These are phyloP conservation scores for Larimichthys polyactis DNA, from an alignment of 2,113 vertebrate genomes.

Conservation along the genomic window DNA sequence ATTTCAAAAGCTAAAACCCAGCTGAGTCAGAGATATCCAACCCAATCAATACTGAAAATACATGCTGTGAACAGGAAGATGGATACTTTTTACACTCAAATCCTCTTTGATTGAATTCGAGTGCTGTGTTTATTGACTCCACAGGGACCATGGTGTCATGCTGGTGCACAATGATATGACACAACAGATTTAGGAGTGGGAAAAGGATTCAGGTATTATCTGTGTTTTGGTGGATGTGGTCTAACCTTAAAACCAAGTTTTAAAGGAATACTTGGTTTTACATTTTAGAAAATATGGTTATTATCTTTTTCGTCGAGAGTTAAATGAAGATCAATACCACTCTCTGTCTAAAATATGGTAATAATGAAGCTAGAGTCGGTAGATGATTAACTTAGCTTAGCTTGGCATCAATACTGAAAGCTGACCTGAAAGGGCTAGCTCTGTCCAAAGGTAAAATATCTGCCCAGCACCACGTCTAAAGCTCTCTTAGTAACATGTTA, in stretches of 20 bases:
- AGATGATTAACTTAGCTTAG: background rate
- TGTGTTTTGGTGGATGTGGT: background rate
- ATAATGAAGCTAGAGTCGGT: background rate
- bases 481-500: background rate
- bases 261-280: background rate
- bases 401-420: background rate
- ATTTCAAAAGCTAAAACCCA: background rate
- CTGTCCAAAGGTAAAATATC: background rate
- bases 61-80: background rate
- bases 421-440: background rate
- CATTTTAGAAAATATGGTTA: background rate
- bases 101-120: constrained; percentile 10
- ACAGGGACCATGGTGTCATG: constrained; percentile 1
- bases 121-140: constrained; percentile 18
- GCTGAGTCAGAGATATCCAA: background rate
- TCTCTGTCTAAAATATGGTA: background rate
- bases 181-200: constrained; percentile 9
- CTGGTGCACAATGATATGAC: background rate
- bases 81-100: constrained; percentile 6
- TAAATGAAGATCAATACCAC: background rate
- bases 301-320: background rate
- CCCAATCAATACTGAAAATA: background rate
- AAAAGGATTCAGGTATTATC: constrained; percentile 13
- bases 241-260: background rate
- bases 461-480: background rate